These are phyloP conservation scores for Tenualosa thibaudeaui DNA, from an alignment of 2,797 vertebrate genomes.

Conservation along the genomic window DNA sequence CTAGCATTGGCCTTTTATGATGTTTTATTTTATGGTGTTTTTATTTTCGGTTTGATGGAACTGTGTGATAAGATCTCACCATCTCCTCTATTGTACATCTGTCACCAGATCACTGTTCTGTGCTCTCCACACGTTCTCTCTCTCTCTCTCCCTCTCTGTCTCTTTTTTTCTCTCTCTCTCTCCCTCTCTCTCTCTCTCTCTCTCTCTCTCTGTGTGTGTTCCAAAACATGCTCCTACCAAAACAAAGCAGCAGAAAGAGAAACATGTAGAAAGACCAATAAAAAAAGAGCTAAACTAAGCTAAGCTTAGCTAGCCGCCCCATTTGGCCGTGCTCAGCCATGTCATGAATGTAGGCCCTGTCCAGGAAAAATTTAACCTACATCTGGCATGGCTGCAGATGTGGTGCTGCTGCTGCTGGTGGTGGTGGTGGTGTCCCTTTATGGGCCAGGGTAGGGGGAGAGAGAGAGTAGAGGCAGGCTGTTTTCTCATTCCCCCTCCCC, in stretches of 20 bases:
- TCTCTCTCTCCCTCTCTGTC: no score
- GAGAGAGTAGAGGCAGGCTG: neutral
- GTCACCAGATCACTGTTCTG: neutral
- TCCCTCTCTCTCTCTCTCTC: no score
- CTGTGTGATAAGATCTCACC: neutral
- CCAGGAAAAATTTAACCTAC: constrained; percentile 4
- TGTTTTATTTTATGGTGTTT: neutral
- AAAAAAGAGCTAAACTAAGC: neutral
- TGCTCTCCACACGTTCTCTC: neutral
- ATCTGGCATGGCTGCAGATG: neutral
- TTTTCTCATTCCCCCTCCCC: constrained; percentile 3
- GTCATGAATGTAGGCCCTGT: constrained; percentile 9
- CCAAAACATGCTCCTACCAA: neutral
- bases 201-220: neutral
- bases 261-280: neutral
- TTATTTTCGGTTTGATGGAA: neutral
- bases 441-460: neutral
- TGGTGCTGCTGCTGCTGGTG: neutral
- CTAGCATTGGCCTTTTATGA: neutral
- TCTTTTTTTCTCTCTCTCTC: no score
- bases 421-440: neutral
- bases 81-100: neutral
- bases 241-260: neutral
- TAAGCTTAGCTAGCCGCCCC: neutral
- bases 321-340: neutral